Evolutionary conservation across 2,797 vertebrate species (phyloP), one percentile per base, ranked within the genome.

Genomic region (Naso thynnoides): DNA sequence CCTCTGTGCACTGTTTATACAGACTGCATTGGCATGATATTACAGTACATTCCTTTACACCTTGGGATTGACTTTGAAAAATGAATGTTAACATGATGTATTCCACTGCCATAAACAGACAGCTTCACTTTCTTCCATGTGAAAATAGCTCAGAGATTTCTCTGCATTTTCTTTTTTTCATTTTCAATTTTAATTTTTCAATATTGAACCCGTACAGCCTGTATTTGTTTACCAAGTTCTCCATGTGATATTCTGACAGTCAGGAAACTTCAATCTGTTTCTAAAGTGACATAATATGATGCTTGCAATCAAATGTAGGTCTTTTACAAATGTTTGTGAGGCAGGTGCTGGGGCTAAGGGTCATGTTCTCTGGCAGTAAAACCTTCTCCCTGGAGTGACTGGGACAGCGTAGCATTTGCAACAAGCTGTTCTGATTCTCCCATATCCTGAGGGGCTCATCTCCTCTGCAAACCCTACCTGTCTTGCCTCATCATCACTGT

Each of bases 401-500:
- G 72, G 67, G 79, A 67, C 83, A 92, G 85, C 90, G 94, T 91
- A 91, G 82, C 90, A 92, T 94, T 91, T 89, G 74, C 79, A 84
- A 89, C 91, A 87, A 93, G 90, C 60, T 52, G 76, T 54, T 72
- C 79, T 83, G 57, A 91, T 90, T 92, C 91, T 89, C 76, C 47
- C 65, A 49, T 83, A 87, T 90, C 80, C 88, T 92, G 89, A 86
- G 73, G 86, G 85, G 81, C 91, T 91, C 87, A 90, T 91, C 89
- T 90, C 64, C 77, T 86, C 86, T 86, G 85, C 87, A 92, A 90
- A 93, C 89, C 89, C 86, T 86, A 91, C 89, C 89, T 92, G 89
- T 86, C 89, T 88, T 60, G 55, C 70, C 63, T 75, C 29, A 27
- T 84, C 70, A 78, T 78, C 78, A 57, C 69, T 67, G 86, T 86